Evolutionary conservation across 2,888 invertebrate genomes (phyloP), one percentile per base, ranked within the genome.

Genomic region (Heterodera filipjevi): DNA sequence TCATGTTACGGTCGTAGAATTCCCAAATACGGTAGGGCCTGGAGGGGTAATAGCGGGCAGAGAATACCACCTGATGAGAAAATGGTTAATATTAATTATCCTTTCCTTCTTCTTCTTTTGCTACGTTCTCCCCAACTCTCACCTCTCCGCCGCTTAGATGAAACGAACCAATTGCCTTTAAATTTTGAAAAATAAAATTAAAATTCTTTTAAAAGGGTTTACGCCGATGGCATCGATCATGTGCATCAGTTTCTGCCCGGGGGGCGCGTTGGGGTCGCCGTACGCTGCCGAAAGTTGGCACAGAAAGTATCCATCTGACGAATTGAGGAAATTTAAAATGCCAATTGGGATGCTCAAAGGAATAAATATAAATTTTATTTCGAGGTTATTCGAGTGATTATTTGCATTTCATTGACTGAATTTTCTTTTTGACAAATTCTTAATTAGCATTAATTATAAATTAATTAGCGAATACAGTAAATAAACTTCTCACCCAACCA

Each of bases 201-300:
- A 53, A 53, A 16, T 22, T 22, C 14, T 16, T 16, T 53, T 16
- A 22, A 19, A 53, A 16, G 19, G 16, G n/a, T n/a, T 53, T 12
- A 87, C 89, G 44, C 87, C 89, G 35, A 89, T 86, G 3, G 87
- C 89, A 70, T 89, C 89, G 76, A 89, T 89, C 87, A 89, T 86
- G 79, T 89, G 88, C 66, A 82, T 87, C 71, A 89, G 81, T 71
- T 83, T 83, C 64, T 87, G 86, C 27, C 89, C 89, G 10, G 85
- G 80, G 0, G 86, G 85, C n/a, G 87, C 85, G 6, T 82, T 83
- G 22, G 82, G 80, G 44, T 85, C 85, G 44, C 89, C 89, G 77
- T 89, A 89, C 0, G 89, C 83, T 3, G 89, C 89, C 19, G 88
- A 87, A 1, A 89, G 77, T 82, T 89, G 89, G 74, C 89, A 89